Conservation (phyloP, 2,113 vertebrate species). For the Recurvirostra avosetta region DNA sequence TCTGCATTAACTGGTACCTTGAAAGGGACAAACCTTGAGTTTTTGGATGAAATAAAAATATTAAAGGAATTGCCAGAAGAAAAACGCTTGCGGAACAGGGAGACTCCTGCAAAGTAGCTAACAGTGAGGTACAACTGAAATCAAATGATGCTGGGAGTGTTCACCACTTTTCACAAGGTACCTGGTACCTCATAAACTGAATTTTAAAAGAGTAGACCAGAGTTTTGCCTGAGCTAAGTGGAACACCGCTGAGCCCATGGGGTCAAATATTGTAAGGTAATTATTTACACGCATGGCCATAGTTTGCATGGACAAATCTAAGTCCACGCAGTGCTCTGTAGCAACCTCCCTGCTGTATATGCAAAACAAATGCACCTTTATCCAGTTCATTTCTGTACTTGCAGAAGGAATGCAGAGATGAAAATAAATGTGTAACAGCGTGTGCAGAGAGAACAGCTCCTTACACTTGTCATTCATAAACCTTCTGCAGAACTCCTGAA, state of each 20-base stretch:
- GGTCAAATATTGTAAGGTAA: background rate
- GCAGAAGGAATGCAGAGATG: slow-evolving; percentile 34
- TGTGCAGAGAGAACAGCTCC: slow-evolving; percentile 53
- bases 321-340: background rate
- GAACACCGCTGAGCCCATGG: background rate
- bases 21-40: background rate
- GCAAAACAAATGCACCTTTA: slow-evolving; percentile 48
- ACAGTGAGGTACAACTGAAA: background rate
- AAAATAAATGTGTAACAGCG: slow-evolving; percentile 23
- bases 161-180: background rate
- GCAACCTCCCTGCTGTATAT: background rate
- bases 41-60: background rate
- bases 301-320: background rate
- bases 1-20: background rate
- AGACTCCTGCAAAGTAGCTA: background rate
- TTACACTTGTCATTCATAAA: slow-evolving; percentile 98
- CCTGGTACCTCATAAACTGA: background rate
- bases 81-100: background rate
- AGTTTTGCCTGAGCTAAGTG: background rate
- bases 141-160: background rate
- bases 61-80: background rate
- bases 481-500: slow-evolving; percentile 96
- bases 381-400: slow-evolving; percentile 26
- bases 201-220: background rate
- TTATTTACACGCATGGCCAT: background rate